phyloP scores from a whole-genome alignment of 2,888 invertebrate genomes.

The Diploptera punctata region DNA sequence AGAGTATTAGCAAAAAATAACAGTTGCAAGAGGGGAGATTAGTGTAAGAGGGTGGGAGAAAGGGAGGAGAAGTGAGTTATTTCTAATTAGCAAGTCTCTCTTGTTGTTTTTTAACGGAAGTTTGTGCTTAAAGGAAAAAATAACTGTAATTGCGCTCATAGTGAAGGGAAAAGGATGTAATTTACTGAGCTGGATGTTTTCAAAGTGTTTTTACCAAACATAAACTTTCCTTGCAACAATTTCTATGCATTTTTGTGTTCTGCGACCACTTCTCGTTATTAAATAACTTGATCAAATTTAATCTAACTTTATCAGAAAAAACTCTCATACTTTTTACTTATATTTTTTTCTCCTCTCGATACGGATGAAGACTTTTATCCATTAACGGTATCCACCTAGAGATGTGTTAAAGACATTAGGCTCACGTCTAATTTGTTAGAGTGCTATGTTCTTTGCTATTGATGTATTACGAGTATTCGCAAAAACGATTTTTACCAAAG shows the following conservation, averaged over 20 bases:
- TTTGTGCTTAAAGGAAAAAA: neutral
- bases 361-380: neutral
- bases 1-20: neutral
- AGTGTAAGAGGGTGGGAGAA: neutral
- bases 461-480: no score
- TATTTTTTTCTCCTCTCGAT: neutral
- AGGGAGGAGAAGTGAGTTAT: neutral
- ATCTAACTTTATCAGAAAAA: neutral
- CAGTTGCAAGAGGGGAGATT: neutral
- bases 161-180: neutral
- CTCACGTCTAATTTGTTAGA: no score
- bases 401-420: no score
- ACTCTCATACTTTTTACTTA: neutral
- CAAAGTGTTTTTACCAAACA: neutral
- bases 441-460: no score
- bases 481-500: no score
- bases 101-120: conserved; percentile 1
- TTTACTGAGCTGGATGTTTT: conserved; percentile 1
- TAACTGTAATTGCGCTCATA: neutral
- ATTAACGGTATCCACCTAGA: neutral
- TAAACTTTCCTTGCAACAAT: neutral
- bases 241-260: neutral
- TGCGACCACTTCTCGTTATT: neutral
- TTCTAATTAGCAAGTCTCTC: conserved; percentile 10
- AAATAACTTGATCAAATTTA: neutral